Evolutionary conservation across 2,113 vertebrate genomes (phyloP).

Genomic region (Oncorhynchus kisutch): DNA sequence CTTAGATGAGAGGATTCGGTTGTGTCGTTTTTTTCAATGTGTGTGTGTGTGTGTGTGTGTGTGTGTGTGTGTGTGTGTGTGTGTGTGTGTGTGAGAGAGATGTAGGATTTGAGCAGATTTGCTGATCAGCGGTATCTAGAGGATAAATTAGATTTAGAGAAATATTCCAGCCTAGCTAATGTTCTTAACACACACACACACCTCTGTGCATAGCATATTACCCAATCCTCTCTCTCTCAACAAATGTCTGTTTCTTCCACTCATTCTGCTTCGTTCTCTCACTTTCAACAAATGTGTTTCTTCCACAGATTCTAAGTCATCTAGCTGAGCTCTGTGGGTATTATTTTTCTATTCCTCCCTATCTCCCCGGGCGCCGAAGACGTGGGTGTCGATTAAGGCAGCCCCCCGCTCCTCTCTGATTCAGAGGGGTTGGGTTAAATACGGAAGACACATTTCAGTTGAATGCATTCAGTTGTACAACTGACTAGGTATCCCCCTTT

Average conservation of each 20-base stretch:
- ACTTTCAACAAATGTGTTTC: too few species aligned
- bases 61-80: constrained; percentile 8
- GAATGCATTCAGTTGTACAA: constrained; percentile 7
- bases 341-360: constrained; percentile 48
- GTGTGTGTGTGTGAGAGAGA: background rate
- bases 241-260: background rate
- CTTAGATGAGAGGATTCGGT: constrained; percentile 18
- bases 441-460: constrained; percentile 8
- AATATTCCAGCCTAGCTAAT: constrained; percentile 14
- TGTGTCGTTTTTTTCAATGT: background rate
- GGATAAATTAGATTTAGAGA: constrained; percentile 26
- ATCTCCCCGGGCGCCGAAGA: constrained; percentile 25
- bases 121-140: constrained; percentile 18
- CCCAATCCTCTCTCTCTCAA: background rate
- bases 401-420: constrained; percentile 19
- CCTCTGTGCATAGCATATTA: too few species aligned
- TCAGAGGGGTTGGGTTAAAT: too few species aligned
- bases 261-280: too few species aligned
- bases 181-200: constrained; percentile 3
- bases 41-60: background rate
- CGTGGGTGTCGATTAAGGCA: constrained; percentile 18
- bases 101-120: constrained; percentile 5
- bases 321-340: background rate
- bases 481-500: too few species aligned
- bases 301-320: background rate